Evolutionary conservation across 1,140 invertebrate genomes (phyloP), one percentile per base, ranked within the genome.

Genomic region (Ooceraea biroi): DNA sequence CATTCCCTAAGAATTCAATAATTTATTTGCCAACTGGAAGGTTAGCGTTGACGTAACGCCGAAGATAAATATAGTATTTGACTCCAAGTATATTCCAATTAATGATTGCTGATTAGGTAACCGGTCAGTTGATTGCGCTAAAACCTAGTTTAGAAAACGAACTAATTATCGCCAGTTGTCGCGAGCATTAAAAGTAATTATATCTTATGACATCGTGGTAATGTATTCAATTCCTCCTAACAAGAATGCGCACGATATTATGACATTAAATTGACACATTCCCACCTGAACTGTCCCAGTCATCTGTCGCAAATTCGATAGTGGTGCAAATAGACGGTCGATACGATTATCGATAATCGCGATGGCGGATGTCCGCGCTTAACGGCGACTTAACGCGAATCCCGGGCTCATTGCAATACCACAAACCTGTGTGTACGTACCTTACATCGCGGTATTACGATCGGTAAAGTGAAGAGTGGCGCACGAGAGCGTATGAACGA

Each of bases 361-460:
- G 52, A 66, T 22, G 27, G 44, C 71, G 69, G 74, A 74, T 78
- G 85, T 74, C 82, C 88, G 84, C 89, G 87, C 88, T 91, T 88
- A 90, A 90, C 83, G 86, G 63, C 63, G 90, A 90, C 89, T 90
- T 90, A 89, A 88, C 86, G 86, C 73, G 86, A 83, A 89, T 90
- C 90, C 82, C 55, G 41, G 63, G 71, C 73, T 69, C 52, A 41
- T 69, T 30, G 58, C 77, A 72, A 85, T 74, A 52, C 72, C 85
- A 69, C 85, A 73, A 89, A 88, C 84, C 74, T 78, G 78, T 36
- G 61, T 46, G 61, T 30, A 69, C n/a, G 55, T 69, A 58, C 68
- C 74, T 88, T 88, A 85, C 73, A 46, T 68, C 73, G 69, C 60
- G 73, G 55, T 83, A 84, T 86, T 65, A 19, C 55, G 63, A 55